Conservation (phyloP, 2,888 invertebrate species). For the Thecocarcelia acutangulata region DNA sequence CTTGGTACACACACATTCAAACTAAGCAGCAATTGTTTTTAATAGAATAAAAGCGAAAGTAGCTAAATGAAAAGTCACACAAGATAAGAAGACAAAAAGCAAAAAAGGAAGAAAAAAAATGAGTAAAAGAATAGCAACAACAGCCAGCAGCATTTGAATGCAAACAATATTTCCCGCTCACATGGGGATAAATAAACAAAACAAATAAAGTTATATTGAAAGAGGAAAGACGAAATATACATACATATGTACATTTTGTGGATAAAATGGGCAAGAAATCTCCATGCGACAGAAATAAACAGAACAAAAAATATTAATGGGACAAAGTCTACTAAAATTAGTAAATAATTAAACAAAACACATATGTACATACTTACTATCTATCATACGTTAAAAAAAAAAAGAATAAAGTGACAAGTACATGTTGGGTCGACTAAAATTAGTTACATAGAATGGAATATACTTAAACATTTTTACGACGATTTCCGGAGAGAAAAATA, state of each 20-base stretch:
- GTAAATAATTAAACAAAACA: neutral
- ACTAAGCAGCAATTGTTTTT: neutral
- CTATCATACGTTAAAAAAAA: too few relatives aligned
- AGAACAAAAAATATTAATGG: neutral
- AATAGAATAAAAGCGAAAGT: slow-evolving; percentile 49
- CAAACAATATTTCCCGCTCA: neutral
- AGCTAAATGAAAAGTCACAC: slow-evolving; percentile 23
- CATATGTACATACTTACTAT: neutral
- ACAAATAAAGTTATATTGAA: too few relatives aligned
- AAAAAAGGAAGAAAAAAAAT: slow-evolving; percentile 4
- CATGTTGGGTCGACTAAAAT: too few relatives aligned
- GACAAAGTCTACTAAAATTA: neutral
- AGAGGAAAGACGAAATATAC: too few relatives aligned
- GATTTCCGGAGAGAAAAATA: too few relatives aligned
- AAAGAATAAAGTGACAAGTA: too few relatives aligned
- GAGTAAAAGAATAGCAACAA: slow-evolving; percentile 6
- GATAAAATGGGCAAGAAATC: neutral
- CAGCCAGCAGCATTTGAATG: neutral
- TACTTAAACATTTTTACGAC: too few relatives aligned
- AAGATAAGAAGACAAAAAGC: slow-evolving; percentile 22
- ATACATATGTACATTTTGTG: too few relatives aligned
- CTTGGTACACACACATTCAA: neutral
- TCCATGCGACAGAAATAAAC: slow-evolving; percentile 3
- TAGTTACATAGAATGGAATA: too few relatives aligned
- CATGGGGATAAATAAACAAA: too few relatives aligned